These are phyloP conservation scores for Leptobrachium ailaonicum DNA, from an alignment of 2,113 vertebrate species.

Conservation along the genomic window DNA sequence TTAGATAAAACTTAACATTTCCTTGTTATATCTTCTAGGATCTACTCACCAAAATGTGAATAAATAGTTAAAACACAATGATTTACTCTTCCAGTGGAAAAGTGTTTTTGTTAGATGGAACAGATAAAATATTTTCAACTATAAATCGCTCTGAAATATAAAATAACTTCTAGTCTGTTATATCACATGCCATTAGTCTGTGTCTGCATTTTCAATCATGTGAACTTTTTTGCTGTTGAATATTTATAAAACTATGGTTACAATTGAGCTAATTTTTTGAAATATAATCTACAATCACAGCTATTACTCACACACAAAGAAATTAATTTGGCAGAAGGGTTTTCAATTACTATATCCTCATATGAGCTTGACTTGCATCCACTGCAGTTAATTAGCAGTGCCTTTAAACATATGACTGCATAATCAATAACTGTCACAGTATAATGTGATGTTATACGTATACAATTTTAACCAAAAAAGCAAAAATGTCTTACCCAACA, in stretches of 20 bases:
- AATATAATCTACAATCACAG: not conserved
- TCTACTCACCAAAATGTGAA: not conserved
- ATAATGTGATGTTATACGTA: no score
- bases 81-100: not conserved
- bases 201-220: not conserved
- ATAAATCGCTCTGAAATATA: not conserved
- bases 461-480: no score
- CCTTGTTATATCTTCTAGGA: no score
- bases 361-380: slow-evolving; percentile 3
- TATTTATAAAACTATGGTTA: slow-evolving; percentile 11
- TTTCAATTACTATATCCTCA: slow-evolving; percentile 9
- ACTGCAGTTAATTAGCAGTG: slow-evolving; percentile 6
- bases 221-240: not conserved
- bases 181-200: not conserved
- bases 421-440: no score
- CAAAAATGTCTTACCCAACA: no score
- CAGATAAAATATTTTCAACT: not conserved
- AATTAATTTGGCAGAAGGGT: slow-evolving; percentile 15
- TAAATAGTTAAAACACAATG: not conserved
- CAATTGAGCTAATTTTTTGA: slow-evolving; percentile 1
- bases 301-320: slow-evolving; percentile 5
- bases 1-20: no score
- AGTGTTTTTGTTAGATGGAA: no score
- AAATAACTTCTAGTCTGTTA: not conserved
- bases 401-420: not conserved